Evolutionary conservation across 2,797 vertebrate species (phyloP).

Genomic region (Cetoscarus ocellatus): DNA sequence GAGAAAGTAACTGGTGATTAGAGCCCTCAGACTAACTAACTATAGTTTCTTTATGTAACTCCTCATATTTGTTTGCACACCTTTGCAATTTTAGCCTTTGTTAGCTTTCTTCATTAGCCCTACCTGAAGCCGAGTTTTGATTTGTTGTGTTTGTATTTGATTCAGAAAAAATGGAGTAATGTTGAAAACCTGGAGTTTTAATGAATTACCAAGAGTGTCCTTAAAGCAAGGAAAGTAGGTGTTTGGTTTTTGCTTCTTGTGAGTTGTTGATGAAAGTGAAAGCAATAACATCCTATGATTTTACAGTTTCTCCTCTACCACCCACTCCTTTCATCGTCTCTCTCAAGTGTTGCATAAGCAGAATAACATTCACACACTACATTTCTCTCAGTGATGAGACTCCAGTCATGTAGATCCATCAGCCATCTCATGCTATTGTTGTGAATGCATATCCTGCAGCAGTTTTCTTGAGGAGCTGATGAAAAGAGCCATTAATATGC

Average conservation of each 20-base stretch:
- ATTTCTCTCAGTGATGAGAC: conserved; percentile 43
- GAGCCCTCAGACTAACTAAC: neutral
- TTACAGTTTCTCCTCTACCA: conserved; percentile 32
- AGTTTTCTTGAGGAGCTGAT: conserved; percentile 8
- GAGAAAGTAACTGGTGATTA: neutral
- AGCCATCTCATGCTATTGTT: neutral
- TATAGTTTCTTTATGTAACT: neutral
- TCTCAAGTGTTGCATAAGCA: conserved; percentile 53
- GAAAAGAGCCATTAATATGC: neutral
- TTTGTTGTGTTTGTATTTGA: conserved; percentile 4
- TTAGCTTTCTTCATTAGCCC: neutral
- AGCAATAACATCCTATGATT: conserved; percentile 11
- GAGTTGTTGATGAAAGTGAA: conserved; percentile 1
- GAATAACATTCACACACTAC: conserved; percentile 47
- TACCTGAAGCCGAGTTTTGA: conserved; percentile 7
- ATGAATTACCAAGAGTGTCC: neutral
- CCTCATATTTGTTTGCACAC: neutral
- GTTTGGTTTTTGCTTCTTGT: neutral
- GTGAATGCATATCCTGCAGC: neutral
- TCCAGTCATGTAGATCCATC: conserved; percentile 24
- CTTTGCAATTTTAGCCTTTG: neutral
- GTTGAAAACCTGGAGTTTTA: conserved; percentile 7
- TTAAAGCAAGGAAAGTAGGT: conserved; percentile 12
- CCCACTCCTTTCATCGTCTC: conserved; percentile 47
- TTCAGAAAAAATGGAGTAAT: conserved; percentile 8